A percentile compares a stretch with the other conserved stretches of the same genome.
These are phyloP conservation scores for Arothron firmamentum DNA, from an alignment of 2,113 vertebrate genomes.

Conservation along the genomic window DNA sequence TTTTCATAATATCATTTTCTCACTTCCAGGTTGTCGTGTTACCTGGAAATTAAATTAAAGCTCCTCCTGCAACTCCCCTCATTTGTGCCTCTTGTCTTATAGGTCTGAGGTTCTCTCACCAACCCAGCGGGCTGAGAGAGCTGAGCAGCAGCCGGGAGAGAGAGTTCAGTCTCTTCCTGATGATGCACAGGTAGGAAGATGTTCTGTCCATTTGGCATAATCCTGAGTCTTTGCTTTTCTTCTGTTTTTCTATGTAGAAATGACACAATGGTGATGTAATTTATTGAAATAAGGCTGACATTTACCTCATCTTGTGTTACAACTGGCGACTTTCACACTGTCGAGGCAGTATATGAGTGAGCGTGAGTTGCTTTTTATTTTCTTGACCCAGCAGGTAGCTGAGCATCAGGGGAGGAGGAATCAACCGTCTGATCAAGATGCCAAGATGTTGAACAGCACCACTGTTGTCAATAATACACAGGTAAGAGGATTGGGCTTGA, in stretches of 20 bases:
- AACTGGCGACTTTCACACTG: too few relatives aligned
- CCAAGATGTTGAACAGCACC: slow-evolving; percentile 49
- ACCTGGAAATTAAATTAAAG: neutral
- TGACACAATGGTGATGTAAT: neutral
- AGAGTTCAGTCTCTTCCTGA: slow-evolving; percentile 58
- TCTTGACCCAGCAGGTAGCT: slow-evolving; percentile 44
- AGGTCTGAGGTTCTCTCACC: slow-evolving; percentile 69
- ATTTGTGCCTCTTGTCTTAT: slow-evolving; percentile 42
- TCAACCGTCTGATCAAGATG: slow-evolving; percentile 50
- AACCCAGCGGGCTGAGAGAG: slow-evolving; percentile 54
- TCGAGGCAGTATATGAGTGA: neutral
- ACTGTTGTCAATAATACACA: slow-evolving; percentile 7
- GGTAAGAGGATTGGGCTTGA: neutral
- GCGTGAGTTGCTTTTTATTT: slow-evolving; percentile 47
- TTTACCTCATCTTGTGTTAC: neutral
- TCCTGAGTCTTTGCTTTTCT: neutral
- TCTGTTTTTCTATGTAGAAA: neutral
- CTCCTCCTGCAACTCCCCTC: slow-evolving; percentile 13
- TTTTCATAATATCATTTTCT: too few relatives aligned
- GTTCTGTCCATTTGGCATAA: neutral
- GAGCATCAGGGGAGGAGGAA: slow-evolving; percentile 40
- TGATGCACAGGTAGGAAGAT: slow-evolving; percentile 68
- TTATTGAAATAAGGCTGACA: neutral
- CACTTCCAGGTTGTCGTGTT: neutral
- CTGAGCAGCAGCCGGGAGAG: slow-evolving; percentile 57